Evolutionary conservation across 2,113 vertebrate genomes (phyloP), one percentile per base, ranked within the genome.

Genomic region (Lonchura striata): DNA sequence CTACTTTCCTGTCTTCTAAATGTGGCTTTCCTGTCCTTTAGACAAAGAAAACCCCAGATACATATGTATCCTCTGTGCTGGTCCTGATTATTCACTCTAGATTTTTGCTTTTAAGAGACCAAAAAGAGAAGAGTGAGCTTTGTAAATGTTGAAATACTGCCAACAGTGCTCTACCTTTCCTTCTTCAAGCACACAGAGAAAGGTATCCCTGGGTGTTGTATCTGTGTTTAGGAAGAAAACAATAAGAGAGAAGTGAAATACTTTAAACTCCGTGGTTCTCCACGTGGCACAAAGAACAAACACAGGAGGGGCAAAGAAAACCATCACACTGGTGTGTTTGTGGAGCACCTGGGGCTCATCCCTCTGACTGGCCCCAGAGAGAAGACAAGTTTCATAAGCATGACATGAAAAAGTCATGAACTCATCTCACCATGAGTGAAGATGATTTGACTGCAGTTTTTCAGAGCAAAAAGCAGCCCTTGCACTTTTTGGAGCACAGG

Each of bases 351-450:
- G 41, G 33, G 39, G 15, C 31, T 86, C 28, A 70, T 35, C n/a
- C 2, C 27, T 54, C 20, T 68, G 33, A 47, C 6, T 4, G 3
- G 61, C n/a, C 65, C 65, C 24, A 54, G 33, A 88, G 39, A 63
- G 21, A 49, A 66, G 13, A 42, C 20, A 64, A 35, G 8, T 46
- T 70, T 37, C 11, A 0, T n/a, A 46, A 83, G 17, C 5, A 3
- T 5, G 28, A 49, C 5, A 12, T 15, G 17, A 64, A 52, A 35
- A 53, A 47, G 28, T 28, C 0, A 0, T 37, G 8, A 68, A 72
- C 6, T 56, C 33, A 15, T 68, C 53, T 74, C 30, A 12, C 30
- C 1, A 0, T 4, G 4, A 76, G 22, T 20, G 7, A 52, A 13
- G 5, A 30, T 25, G 19, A 39, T 63, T 28, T 37, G 9, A 69